Conservation (phyloP, 2,113 vertebrate species). For the Accipiter virgatus region DNA sequence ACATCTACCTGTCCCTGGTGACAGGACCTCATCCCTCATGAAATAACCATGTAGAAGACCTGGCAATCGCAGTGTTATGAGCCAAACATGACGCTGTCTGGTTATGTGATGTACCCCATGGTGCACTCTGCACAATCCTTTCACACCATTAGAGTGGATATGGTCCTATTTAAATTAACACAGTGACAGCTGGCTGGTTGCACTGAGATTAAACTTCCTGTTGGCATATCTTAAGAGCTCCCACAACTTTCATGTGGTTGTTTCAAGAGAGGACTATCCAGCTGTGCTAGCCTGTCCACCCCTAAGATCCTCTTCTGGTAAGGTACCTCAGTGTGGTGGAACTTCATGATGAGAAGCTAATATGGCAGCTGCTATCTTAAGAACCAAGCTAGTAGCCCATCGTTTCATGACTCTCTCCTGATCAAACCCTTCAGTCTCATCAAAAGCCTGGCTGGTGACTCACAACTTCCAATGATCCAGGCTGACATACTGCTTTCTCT, state of each 20-base stretch:
- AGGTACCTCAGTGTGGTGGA: not conserved
- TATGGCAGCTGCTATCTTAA: not conserved
- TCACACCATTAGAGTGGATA: not conserved
- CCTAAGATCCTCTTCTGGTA: not conserved
- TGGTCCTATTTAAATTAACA: not conserved
- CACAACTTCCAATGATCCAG: not conserved
- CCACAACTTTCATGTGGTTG: not conserved
- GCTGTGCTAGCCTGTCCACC: not conserved
- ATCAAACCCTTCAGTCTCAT: not conserved
- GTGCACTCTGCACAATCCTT: not conserved
- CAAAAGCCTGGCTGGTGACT: not conserved
- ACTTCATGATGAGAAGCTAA: not conserved
- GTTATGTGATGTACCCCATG: not conserved
- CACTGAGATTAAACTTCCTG: not conserved
- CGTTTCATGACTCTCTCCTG: accelerated
- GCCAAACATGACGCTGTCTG: not conserved
- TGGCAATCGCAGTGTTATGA: not conserved
- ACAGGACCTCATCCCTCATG: not conserved
- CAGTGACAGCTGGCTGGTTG: not conserved
- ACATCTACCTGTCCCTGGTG: not conserved
- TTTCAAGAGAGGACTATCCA: not conserved
- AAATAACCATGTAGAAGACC: accelerated
- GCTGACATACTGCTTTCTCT: not conserved
- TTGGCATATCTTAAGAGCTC: not conserved
- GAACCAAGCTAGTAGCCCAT: not conserved